Evolutionary conservation across 2,113 vertebrate genomes (phyloP).

Genomic region (Brachionichthys hirsutus): DNA sequence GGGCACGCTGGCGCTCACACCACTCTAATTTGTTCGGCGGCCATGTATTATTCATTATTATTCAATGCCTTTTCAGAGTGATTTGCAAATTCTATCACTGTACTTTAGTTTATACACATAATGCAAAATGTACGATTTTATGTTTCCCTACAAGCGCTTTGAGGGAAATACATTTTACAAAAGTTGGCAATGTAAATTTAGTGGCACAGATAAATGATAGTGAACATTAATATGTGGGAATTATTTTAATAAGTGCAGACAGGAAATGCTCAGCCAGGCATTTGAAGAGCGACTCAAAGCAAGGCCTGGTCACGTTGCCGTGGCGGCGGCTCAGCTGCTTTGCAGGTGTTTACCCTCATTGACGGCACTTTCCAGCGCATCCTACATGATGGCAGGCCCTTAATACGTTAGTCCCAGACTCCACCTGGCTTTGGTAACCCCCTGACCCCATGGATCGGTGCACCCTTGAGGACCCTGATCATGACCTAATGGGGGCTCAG

Average conservation of each 20-base stretch:
- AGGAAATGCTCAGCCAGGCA: slow-evolving; percentile 37
- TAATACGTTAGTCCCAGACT: slow-evolving; percentile 80
- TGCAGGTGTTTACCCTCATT: slow-evolving; percentile 77
- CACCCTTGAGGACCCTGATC: slow-evolving; percentile 72
- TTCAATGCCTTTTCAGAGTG: slow-evolving; percentile 67
- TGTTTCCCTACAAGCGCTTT: slow-evolving; percentile 70
- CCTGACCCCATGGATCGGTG: slow-evolving; percentile 55
- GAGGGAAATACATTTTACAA: slow-evolving; percentile 72
- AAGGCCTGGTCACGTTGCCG: slow-evolving; percentile 42
- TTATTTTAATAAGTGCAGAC: slow-evolving; percentile 46
- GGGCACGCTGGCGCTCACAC: slow-evolving; percentile 45
- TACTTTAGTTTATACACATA: slow-evolving; percentile 71
- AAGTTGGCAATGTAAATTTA: slow-evolving; percentile 71
- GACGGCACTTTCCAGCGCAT: slow-evolving; percentile 80
- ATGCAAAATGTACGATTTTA: slow-evolving; percentile 71
- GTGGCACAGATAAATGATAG: slow-evolving; percentile 67
- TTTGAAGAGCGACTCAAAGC: slow-evolving; percentile 20
- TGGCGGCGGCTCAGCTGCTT: slow-evolving; percentile 74
- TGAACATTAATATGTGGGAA: slow-evolving; percentile 48
- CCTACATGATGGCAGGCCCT: slow-evolving; percentile 77
- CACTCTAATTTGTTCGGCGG: slow-evolving; percentile 62
- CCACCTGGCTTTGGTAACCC: slow-evolving; percentile 78
- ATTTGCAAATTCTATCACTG: slow-evolving; percentile 66
- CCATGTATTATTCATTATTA: slow-evolving; percentile 71
- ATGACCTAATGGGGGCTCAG: slow-evolving; percentile 56